Conservation (phyloP, 23 tunicate genomes). For the Trididemnum miniatum region DNA sequence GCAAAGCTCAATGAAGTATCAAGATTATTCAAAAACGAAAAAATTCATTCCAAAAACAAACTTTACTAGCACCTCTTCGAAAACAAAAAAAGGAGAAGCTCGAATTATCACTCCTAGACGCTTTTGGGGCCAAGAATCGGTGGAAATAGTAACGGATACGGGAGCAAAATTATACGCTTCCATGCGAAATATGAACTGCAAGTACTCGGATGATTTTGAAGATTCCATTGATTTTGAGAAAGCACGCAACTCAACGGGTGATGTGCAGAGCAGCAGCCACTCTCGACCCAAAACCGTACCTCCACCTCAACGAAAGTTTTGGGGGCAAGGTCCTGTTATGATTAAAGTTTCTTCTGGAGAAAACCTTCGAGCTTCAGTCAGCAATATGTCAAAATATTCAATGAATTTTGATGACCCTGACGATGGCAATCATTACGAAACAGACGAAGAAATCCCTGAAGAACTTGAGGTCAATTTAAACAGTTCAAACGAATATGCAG, state of each 20-base stretch:
- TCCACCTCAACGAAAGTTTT: slow-evolving; percentile 53
- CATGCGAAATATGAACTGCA: neutral
- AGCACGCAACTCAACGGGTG: neutral
- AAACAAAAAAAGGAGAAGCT: neutral
- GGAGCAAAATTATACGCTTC: slow-evolving; percentile 30
- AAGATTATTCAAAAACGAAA: neutral
- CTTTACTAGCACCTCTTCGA: neutral
- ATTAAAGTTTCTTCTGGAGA: slow-evolving; percentile 59
- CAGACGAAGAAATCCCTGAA: slow-evolving; percentile 9
- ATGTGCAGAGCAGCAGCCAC: neutral
- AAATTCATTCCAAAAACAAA: neutral
- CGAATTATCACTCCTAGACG: slow-evolving; percentile 36
- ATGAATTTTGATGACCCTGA: slow-evolving; percentile 40
- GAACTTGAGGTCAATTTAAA: neutral
- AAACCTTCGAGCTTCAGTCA: slow-evolving; percentile 27
- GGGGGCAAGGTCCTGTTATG: slow-evolving; percentile 81
- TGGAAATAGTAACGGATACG: slow-evolving; percentile 35
- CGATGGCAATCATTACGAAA: neutral
- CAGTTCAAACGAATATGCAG: neutral
- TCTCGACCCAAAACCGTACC: slow-evolving; percentile 47
- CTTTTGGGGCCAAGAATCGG: slow-evolving; percentile 64
- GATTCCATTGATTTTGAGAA: slow-evolving; percentile 48
- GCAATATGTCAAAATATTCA: slow-evolving; percentile 35
- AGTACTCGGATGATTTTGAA: slow-evolving; percentile 63
- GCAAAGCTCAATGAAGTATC: neutral